Base-by-base conservation (phyloP, 2,113 vertebrate genomes). In the Hypocryptadius cinnamomeus region DNA sequence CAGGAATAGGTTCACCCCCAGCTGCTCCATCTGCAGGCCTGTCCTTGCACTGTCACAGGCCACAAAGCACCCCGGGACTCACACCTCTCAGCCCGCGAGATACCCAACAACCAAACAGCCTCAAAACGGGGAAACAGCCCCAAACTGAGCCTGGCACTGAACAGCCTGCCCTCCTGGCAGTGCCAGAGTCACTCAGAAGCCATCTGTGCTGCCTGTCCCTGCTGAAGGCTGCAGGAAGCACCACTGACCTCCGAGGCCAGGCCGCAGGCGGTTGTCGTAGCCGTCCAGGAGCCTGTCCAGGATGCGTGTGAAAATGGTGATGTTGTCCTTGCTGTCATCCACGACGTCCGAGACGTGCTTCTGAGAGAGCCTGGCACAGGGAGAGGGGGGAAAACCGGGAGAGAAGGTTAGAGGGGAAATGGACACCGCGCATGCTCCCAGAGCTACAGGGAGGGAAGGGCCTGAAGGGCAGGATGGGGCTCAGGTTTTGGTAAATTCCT, bases 291-390 rank as follows among this genome's bases (percentile, higher is more conserved):
- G 98, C 87, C 99, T 96, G 97, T 99, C 99, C 59, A 99, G 97
- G 95, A 99, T 99, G 80, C 98, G 97, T 19, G 99, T 99, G 93
- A 99, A 99, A 91, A 99, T 99, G 79, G 99, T 99, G 97, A 99
- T 99, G 96, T 99, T 99, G 95, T 99, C 99, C 71, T 98, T 99
- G 93, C 98, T 99, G 96, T 99, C 99, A 68, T 99, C 99, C 2
- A 97, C 96, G 1, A 98, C 97, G 2, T 98, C 98, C 4, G 98
- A 98, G 48, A 98, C 98, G 7, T 98, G 98, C 84, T 98, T 98
- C 76, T 98, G 98, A 63, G 98, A 98, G 31, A 98, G 96, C 64
- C 98, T 98, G 91, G 15, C 44, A 65, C 8, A 6, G 1, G 1
- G 1, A 5, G 3, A 10, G 31, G 50, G 22, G 18, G 10, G 6